Base-by-base conservation (phyloP, 2,113 vertebrate genomes). In the Naja naja region DNA sequence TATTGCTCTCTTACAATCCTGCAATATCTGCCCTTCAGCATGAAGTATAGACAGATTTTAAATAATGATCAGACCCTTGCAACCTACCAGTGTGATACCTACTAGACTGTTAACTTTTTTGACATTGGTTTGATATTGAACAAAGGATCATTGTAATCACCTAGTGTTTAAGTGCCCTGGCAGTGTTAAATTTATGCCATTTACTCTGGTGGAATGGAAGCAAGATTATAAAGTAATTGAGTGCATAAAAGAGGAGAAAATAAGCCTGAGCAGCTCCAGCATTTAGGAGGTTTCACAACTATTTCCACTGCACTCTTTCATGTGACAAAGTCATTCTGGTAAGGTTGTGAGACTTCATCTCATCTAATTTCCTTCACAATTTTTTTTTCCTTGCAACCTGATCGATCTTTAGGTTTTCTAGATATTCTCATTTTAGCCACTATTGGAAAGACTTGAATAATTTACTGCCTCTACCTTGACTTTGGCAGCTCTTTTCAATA, bases 401-500 rank as follows among this genome's bases (percentile, higher is more conserved):
- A 96, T 89, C 96, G 94, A 97, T 96, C 49, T 94, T 60, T 93
- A 87, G 53, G 34, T 94, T 97, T 92, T 95, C 94, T 93, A 91
- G 91, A 95, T 96, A 94, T 94, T 94, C 85, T 96, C 91, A 95
- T 94, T 95, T 94, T 95, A 96, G 88, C 16, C 94, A 52, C 87
- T 89, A 0, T 90, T 93, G 90, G 94, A 96, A 95, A 94, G 89
- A 92, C 89, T 93, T 96, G 93, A 97, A 96, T 96, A 96, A 96
- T 97, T 96, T 95, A 96, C 91, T 89, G 54, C 93, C 91, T 90
- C 91, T 97, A 85, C 93, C 94, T 91, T 90, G 92, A 95, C 86
- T 64, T 85, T 95, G 93, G 89, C 91, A 94, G 91, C 34, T 88
- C 94, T 96, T 95, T 95, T 95, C 94, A 94, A 89, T 64, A 93